Conservation (phyloP, 2,797 vertebrate genomes). For the Hafferia zeledoni region DNA sequence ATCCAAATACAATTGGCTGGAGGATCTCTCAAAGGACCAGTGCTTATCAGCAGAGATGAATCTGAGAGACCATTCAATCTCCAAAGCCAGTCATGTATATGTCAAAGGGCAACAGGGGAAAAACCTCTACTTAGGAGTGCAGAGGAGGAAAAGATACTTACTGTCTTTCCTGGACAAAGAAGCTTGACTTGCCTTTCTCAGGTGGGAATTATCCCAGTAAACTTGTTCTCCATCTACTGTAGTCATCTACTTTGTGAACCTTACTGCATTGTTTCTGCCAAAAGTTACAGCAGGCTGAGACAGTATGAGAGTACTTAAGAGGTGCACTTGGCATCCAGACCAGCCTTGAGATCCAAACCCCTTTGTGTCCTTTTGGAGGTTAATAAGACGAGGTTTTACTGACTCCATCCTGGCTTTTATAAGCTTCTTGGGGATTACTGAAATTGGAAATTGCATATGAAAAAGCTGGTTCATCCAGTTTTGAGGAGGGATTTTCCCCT, state of each 20-base stretch:
- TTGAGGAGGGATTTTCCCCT: slow-evolving; percentile 58
- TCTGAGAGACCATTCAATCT: background rate
- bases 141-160: background rate
- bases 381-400: slow-evolving; percentile 67
- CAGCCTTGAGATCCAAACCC: slow-evolving; percentile 21
- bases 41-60: background rate
- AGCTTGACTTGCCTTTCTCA: background rate
- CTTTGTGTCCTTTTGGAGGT: slow-evolving; percentile 52
- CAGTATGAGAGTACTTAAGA: slow-evolving; percentile 29
- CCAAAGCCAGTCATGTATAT: background rate
- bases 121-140: background rate
- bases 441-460: slow-evolving; percentile 62
- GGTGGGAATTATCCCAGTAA: background rate
- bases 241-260: background rate
- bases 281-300: slow-evolving; percentile 18
- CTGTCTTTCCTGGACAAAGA: background rate
- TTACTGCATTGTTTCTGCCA: background rate
- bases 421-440: slow-evolving; percentile 53
- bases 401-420: slow-evolving; percentile 56
- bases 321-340: slow-evolving; percentile 35
- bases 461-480: slow-evolving; percentile 61
- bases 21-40: background rate
- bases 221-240: background rate
- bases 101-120: background rate
- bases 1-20: background rate